phyloP scores from a whole-genome alignment of 2,113 vertebrate species.

The Malurus alboscapulatus region DNA sequence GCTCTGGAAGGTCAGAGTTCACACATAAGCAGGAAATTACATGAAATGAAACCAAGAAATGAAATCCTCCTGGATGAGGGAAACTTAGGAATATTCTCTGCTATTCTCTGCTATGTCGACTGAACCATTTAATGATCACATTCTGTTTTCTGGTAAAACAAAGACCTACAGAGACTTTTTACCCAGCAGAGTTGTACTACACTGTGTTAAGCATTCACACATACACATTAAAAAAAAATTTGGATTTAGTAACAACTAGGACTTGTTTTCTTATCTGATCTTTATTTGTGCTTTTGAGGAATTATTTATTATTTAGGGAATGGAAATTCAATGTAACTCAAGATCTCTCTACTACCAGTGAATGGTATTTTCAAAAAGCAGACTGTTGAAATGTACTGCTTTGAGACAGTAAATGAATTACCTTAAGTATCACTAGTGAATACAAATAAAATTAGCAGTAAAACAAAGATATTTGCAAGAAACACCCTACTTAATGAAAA shows the following conservation, averaged over 20 bases:
- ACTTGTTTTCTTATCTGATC: neutral
- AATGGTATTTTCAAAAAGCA: neutral
- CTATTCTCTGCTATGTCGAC: fast-evolving
- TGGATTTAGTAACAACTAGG: neutral
- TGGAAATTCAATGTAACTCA: neutral
- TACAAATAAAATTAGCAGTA: neutral
- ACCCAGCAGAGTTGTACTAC: neutral
- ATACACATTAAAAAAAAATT: neutral
- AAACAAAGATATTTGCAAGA: neutral
- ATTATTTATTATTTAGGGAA: neutral
- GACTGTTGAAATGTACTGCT: neutral
- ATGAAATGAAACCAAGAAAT: neutral
- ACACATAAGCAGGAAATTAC: neutral
- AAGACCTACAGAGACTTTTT: neutral
- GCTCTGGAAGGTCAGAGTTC: neutral
- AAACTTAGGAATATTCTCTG: neutral
- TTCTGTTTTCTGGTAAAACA: neutral
- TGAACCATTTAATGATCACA: neutral
- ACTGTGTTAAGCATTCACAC: neutral
- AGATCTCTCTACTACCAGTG: neutral
- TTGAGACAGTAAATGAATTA: neutral
- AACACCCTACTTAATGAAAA: neutral
- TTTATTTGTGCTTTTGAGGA: neutral
- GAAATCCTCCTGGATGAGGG: neutral
- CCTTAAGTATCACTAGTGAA: neutral